Percentiles rank a stretch among this genome's conserved stretches.
phyloP scores from a whole-genome alignment of 2,797 vertebrate genomes.

The Tarsius wallacei region DNA sequence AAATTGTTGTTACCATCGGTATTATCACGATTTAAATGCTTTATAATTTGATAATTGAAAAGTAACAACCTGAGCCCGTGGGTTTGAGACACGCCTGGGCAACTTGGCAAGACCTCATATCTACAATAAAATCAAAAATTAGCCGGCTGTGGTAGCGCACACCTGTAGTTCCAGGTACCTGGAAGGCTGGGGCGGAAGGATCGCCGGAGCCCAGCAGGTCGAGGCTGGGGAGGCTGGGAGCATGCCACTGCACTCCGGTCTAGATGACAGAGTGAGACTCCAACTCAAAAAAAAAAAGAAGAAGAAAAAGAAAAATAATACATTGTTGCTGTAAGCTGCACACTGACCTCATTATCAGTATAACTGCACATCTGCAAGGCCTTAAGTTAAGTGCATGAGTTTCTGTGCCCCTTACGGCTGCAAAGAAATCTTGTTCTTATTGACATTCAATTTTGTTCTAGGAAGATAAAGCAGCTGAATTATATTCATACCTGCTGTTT shows the following conservation, averaged over 20 bases:
- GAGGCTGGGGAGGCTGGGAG: too few species aligned
- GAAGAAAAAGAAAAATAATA: neutral
- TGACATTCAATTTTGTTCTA: neutral
- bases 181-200: too few species aligned
- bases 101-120: too few species aligned
- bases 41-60: constrained; percentile 38
- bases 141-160: too few species aligned
- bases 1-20: neutral
- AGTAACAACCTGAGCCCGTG: neutral
- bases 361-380: neutral
- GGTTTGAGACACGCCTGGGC: too few species aligned
- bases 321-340: neutral
- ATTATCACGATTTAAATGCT: neutral
- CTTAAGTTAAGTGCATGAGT: neutral
- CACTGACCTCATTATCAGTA: neutral
- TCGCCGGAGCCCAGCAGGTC: too few species aligned
- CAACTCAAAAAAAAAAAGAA: too few species aligned
- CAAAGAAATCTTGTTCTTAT: neutral
- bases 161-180: too few species aligned
- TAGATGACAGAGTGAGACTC: too few species aligned
- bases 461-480: neutral
- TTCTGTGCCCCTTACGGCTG: neutral
- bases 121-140: too few species aligned
- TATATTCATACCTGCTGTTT: neutral
- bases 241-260: too few species aligned